Percentiles rank a stretch among this genome's conserved stretches.
These are phyloP conservation scores for Luscinia megarhynchos DNA, from an alignment of 2,797 vertebrate species.

Conservation along the genomic window DNA sequence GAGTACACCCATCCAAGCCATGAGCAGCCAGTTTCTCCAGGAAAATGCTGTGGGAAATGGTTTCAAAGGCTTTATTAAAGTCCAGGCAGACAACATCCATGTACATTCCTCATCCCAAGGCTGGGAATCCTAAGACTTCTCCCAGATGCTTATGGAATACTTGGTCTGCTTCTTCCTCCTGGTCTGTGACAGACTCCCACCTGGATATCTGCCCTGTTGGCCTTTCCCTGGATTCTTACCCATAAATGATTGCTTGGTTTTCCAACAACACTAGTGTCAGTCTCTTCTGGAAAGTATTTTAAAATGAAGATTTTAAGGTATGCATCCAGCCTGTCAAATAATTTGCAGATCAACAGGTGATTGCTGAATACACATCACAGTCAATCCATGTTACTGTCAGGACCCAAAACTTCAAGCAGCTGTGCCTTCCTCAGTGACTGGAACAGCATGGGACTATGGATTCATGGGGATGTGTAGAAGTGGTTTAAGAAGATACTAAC, in stretches of 20 bases:
- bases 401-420: background rate
- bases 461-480: fast-evolving
- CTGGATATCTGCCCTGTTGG: background rate
- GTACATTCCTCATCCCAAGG: background rate
- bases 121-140: background rate
- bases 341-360: background rate
- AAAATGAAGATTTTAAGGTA: background rate
- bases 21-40: background rate
- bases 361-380: background rate
- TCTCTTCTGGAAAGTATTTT: background rate
- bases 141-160: background rate
- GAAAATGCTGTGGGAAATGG: background rate
- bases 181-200: background rate
- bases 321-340: background rate
- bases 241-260: background rate
- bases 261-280: background rate
- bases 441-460: background rate
- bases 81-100: background rate
- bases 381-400: background rate
- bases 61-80: background rate
- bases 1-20: background rate
- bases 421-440: background rate
- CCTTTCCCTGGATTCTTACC: background rate
- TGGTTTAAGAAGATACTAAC: background rate
- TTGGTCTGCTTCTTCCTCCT: background rate